Evolutionary conservation across 2,113 vertebrate species (phyloP).

Genomic region (Saccopteryx leptura): DNA sequence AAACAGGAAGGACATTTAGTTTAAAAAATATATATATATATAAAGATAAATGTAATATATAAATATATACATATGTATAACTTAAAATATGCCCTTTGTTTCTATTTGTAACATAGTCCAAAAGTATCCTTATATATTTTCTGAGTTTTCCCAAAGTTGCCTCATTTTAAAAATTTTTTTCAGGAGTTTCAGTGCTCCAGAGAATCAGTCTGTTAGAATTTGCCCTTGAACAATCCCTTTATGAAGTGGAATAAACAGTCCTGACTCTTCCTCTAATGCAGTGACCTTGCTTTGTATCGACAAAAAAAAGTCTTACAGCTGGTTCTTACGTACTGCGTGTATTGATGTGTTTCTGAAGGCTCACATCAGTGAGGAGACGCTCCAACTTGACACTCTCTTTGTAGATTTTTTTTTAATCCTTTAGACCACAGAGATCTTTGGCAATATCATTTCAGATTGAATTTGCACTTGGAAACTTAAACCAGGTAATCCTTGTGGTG

Average conservation of each 20-base stretch:
- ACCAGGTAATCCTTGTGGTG: conserved; percentile 75
- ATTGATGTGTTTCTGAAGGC: conserved; percentile 83
- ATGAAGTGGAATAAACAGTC: conserved; percentile 64
- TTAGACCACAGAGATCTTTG: conserved; percentile 79
- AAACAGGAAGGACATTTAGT: conserved; percentile 7
- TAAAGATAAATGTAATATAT: not conserved
- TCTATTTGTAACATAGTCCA: not conserved
- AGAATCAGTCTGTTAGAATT: conserved; percentile 57
- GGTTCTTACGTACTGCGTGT: conserved; percentile 78
- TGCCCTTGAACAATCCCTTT: conserved; percentile 74
- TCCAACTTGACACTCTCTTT: conserved; percentile 65
- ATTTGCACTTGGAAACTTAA: conserved; percentile 80
- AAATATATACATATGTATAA: not conserved
- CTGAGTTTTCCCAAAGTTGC: not conserved
- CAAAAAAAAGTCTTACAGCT: conserved; percentile 79
- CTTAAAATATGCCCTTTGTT: not conserved
- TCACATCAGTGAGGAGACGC: conserved; percentile 56
- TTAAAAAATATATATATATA: not conserved
- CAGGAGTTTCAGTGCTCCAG: not conserved
- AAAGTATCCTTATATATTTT: conserved; percentile 10
- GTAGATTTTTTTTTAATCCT: conserved; percentile 72
- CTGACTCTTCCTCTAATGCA: conserved; percentile 69
- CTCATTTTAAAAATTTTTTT: not conserved
- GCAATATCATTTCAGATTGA: conserved; percentile 83
- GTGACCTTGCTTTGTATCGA: conserved; percentile 86